These are phyloP conservation scores for Athalia rosae DNA, from an alignment of 2,888 invertebrate genomes.

Conservation along the genomic window DNA sequence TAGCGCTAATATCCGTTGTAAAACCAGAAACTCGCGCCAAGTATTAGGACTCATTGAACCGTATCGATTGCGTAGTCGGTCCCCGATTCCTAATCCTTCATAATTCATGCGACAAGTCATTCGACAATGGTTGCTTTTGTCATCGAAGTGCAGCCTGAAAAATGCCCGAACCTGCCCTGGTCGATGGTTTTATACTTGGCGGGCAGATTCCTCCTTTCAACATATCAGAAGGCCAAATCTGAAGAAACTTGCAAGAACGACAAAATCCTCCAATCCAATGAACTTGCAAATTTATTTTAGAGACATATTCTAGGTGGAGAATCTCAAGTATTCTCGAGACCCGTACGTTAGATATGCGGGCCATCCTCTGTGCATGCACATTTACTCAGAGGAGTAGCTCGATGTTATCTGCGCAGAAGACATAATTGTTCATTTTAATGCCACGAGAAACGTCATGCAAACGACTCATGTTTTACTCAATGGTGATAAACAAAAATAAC, in stretches of 20 bases:
- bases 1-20: too few relatives aligned
- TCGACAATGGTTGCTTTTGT: too few relatives aligned
- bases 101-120: too few relatives aligned
- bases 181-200: too few relatives aligned
- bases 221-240: slow-evolving; percentile 41
- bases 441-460: background rate
- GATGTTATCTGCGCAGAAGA: slow-evolving; percentile 7
- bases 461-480: slow-evolving; percentile 12
- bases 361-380: slow-evolving; percentile 18
- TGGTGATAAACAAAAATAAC: slow-evolving; percentile 1
- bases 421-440: slow-evolving; percentile 30
- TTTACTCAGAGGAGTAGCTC: slow-evolving; percentile 28
- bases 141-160: too few relatives aligned
- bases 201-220: slow-evolving; percentile 21
- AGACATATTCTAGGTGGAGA: slow-evolving; percentile 6
- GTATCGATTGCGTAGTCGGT: too few relatives aligned
- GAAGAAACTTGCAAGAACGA: slow-evolving; percentile 36
- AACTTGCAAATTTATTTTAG: slow-evolving; percentile 38
- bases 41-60: too few relatives aligned
- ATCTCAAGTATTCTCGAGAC: slow-evolving; percentile 31
- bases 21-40: too few relatives aligned
- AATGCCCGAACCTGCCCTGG: too few relatives aligned
- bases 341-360: slow-evolving; percentile 33
- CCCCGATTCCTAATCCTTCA: too few relatives aligned
- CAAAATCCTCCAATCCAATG: slow-evolving; percentile 13